A percentile compares a stretch with the other conserved stretches of the same genome.
phyloP scores from a whole-genome alignment of 2,113 vertebrate species.

The Myiozetetes cayanensis region DNA sequence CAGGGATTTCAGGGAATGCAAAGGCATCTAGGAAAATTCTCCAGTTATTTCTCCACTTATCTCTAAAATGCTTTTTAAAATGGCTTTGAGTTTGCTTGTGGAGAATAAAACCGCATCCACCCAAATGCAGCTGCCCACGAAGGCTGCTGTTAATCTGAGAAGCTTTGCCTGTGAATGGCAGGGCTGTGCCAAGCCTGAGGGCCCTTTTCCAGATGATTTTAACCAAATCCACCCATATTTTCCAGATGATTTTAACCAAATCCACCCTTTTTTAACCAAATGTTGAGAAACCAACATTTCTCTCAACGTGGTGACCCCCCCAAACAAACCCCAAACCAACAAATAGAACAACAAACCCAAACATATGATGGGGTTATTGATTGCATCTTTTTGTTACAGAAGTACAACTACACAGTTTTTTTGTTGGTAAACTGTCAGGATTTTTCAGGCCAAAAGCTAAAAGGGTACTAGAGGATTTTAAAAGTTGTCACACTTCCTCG shows the following conservation, averaged over 20 bases:
- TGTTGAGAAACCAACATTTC: no score
- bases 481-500: background rate
- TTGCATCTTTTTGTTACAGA: background rate
- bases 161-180: background rate
- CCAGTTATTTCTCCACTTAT: background rate
- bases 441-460: background rate
- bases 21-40: background rate
- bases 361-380: fast-evolving
- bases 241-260: background rate
- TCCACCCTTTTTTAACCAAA: background rate
- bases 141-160: background rate
- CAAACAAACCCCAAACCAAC: background rate
- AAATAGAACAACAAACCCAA: background rate
- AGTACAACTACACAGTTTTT: fast-evolving
- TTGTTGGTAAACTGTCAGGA: background rate
- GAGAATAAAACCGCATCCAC: background rate
- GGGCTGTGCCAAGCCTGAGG: background rate
- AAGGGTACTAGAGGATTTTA: background rate
- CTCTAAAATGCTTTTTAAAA: background rate
- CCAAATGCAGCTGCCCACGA: background rate
- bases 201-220: background rate
- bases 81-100: background rate
- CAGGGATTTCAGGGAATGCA: background rate
- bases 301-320: background rate
- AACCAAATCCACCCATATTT: background rate